A percentile compares a stretch with the other conserved stretches of the same genome.
Evolutionary conservation across 2,113 vertebrate species (phyloP).

Genomic region (Nothocercus julius): DNA sequence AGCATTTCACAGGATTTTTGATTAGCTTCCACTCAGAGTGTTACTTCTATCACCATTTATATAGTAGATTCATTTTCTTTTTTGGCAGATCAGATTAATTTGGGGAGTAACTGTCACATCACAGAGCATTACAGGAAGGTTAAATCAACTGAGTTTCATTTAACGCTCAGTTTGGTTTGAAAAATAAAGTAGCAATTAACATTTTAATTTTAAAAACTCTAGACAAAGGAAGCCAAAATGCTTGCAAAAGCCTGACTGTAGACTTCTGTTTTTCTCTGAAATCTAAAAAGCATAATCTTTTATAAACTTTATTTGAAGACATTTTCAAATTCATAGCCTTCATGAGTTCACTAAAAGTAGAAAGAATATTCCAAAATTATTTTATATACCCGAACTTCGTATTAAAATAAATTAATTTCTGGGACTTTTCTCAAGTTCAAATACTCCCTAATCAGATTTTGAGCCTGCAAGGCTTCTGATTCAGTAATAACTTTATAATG

Average conservation of each 20-base stretch:
- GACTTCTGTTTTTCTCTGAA: slow-evolving; percentile 51
- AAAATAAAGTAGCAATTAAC: slow-evolving; percentile 19
- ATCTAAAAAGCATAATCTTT: slow-evolving; percentile 22
- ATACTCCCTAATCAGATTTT: slow-evolving; percentile 35
- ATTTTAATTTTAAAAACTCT: slow-evolving; percentile 37
- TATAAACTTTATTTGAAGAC: slow-evolving; percentile 37
- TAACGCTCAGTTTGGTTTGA: slow-evolving; percentile 25
- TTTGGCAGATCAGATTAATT: not conserved
- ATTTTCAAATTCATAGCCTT: slow-evolving; percentile 35
- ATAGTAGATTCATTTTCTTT: not conserved
- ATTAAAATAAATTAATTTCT: slow-evolving; percentile 27
- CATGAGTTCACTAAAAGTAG: slow-evolving; percentile 44
- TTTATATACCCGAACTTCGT: not conserved
- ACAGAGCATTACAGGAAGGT: not conserved
- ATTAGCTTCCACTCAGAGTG: slow-evolving; percentile 35
- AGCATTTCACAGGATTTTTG: slow-evolving; percentile 4
- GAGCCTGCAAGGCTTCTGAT: slow-evolving; percentile 9
- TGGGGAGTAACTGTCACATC: slow-evolving; percentile 27
- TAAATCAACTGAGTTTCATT: slow-evolving; percentile 31
- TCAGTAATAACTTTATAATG: slow-evolving; percentile 47
- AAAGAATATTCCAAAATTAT: slow-evolving; percentile 56
- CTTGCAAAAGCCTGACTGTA: slow-evolving; percentile 5
- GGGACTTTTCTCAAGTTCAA: slow-evolving; percentile 42
- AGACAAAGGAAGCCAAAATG: slow-evolving; percentile 43
- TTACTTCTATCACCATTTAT: slow-evolving; percentile 38